Conservation (phyloP, 2,113 vertebrate species). For the Pseudorhombus dupliciocellatus region DNA sequence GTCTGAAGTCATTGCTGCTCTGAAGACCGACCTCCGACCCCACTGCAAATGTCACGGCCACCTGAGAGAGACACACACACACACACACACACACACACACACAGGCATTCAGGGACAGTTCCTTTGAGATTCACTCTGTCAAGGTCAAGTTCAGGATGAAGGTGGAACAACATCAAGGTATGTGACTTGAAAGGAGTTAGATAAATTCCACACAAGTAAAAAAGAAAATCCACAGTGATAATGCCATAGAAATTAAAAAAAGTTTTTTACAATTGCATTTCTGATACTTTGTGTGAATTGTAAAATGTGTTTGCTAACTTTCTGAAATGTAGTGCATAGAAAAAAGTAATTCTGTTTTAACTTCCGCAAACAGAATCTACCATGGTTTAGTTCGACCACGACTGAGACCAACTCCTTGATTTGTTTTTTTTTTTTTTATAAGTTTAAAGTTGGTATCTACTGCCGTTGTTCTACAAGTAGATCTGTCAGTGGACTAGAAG, state of each 20-base stretch:
- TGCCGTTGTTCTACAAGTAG: neutral
- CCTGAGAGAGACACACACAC: constrained; percentile 67
- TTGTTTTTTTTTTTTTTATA: too few species aligned
- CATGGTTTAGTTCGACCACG: too few species aligned
- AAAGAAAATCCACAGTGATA: too few species aligned
- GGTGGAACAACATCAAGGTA: neutral
- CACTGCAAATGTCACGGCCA: constrained; percentile 80
- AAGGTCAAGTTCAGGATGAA: constrained; percentile 1
- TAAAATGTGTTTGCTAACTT: too few species aligned
- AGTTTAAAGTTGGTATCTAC: neutral
- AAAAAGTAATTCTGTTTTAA: too few species aligned
- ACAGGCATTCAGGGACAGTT: constrained; percentile 1
- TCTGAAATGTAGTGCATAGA: too few species aligned
- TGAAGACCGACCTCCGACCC: constrained; percentile 81
- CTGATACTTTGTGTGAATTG: too few species aligned
- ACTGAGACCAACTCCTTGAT: too few species aligned
- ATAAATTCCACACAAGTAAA: neutral
- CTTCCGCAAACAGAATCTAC: too few species aligned
- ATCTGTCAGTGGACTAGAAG: neutral
- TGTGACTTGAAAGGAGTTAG: neutral
- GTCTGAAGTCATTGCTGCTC: constrained; percentile 78
- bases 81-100: constrained; percentile 15
- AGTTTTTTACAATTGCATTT: too few species aligned
- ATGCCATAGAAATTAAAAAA: too few species aligned
- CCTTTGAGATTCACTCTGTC: neutral